These are phyloP conservation scores for Caracal caracal DNA, from an alignment of 2,113 vertebrate species.

Conservation along the genomic window DNA sequence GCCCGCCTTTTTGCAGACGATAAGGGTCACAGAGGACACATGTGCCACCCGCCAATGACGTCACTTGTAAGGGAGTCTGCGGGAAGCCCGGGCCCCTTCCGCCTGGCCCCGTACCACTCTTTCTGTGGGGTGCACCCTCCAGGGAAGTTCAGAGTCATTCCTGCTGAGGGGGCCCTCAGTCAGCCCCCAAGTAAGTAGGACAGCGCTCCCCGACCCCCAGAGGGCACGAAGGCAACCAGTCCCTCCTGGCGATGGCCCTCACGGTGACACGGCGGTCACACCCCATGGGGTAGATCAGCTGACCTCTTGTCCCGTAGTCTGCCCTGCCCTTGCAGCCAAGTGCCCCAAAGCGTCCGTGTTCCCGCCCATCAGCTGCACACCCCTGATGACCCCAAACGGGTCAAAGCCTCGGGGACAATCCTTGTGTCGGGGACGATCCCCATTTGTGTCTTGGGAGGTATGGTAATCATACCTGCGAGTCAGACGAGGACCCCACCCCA, in stretches of 20 bases:
- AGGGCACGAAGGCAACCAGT: background rate
- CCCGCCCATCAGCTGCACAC: background rate
- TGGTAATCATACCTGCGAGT: accelerated
- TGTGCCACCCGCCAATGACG: background rate
- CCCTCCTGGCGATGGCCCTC: too few species aligned
- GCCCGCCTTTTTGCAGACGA: background rate
- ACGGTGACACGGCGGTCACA: background rate
- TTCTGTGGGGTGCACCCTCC: background rate
- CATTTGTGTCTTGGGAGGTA: background rate
- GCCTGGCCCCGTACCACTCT: background rate
- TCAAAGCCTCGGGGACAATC: accelerated
- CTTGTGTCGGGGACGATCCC: accelerated
- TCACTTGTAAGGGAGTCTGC: background rate
- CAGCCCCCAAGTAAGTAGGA: background rate
- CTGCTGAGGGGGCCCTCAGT: background rate
- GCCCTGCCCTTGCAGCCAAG: accelerated
- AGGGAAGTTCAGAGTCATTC: background rate
- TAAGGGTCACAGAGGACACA: background rate
- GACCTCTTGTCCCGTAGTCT: background rate
- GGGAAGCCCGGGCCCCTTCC: background rate
- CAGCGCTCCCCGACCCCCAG: background rate
- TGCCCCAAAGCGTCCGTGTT: accelerated
- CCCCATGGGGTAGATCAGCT: too few species aligned
- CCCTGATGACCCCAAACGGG: background rate
- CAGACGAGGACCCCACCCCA: too few species aligned